Evolutionary conservation across 1,140 invertebrate genomes (phyloP), one percentile per base, ranked within the genome.

Genomic region (Scaptomyza hsui): DNA sequence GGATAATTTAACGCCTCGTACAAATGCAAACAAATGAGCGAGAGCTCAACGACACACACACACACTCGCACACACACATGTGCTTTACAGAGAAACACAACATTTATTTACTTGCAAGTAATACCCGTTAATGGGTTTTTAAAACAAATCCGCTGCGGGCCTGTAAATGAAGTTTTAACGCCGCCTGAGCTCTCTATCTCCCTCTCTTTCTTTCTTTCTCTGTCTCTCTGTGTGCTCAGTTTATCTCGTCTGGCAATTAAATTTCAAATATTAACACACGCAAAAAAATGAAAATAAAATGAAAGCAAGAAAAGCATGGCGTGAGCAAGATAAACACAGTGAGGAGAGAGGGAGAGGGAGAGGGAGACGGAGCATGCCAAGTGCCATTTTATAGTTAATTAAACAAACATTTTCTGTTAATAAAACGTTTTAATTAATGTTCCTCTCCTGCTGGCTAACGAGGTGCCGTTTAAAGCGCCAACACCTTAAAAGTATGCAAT

Each of bases 81-180:
- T 26, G 21, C 32, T 51, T 62, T 10, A 35, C 10, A n/a, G n/a
- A 71, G 71, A 78, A 74, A 64, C 64, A 70, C 53, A 81, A 76
- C 79, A 82, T 81, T 88, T 86, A 86, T 86, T 86, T 86, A 86
- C 81, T 86, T 86, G 82, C 70, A 77, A 86, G 82, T 86, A 86
- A 88, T 86, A 81, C 82, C 61, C 78, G 73, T 83, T 86, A 86
- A 86, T 86, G 81, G 81, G 78, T 88, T 86, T 86, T 86, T 86
- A 88, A 86, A 88, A 63, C 81, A 86, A 86, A 86, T 86, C 82
- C 81, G 70, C 82, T 86, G 69, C 82, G 81, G 82, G 73, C 77
- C 69, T 76, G 70, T 62, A 83, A 75, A 78, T 67, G 61, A 81
- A 35, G 37, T 16, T 39, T 7, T 15, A 12, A 12, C 37, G 10